Base-by-base conservation (phyloP, 2,113 vertebrate genomes). In the Anarhynchus alexandrinus region DNA sequence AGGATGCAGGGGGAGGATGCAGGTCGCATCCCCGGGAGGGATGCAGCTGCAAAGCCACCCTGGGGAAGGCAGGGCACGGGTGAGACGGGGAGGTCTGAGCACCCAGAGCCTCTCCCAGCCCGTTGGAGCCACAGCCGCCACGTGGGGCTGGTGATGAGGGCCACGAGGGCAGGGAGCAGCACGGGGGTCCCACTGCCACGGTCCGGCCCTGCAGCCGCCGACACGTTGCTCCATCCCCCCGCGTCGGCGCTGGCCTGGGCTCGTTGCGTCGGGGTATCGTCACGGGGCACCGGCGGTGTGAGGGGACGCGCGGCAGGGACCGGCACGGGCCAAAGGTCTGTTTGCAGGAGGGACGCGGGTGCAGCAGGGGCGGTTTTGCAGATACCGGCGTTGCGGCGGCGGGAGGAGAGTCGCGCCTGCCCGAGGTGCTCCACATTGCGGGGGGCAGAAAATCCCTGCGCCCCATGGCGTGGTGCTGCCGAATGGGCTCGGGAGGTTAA, bases 241-340 rank as follows among this genome's bases (percentile, higher is more conserved):
- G 20, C 1, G 2, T 51, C 2, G 4, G 66, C 4, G 11, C 13
- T 11, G 43, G 23, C 62, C 66, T 21, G 36, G 65, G 89, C 73
- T 64, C 2, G 2, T 27, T 14, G 66, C 51, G 7, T 38, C 3
- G 2, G 36, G 32, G 23, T 58, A 38, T 38, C 7, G 8, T 10
- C 10, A 1, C 5, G 2, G 27, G 69, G 17, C 47, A 6, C 47
- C 7, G 15, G 29, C 29, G 7, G 36, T 6, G 42, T 3, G 1
- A 85, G 55, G 36, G 88, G 57, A 61, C 25, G 1, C 4, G 2
- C 5, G 3, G 26, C 15, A 2, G 58, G 72, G 42, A 34, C 32
- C 2, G 5, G 25, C 29, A 2, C 2, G 2, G 62, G 29, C 27
- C 91, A 47, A 72, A 88, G 65, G 91, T 71, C 85, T 66, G 72